These are phyloP conservation scores for Rhea pennata DNA, from an alignment of 2,113 vertebrate species.

Conservation along the genomic window DNA sequence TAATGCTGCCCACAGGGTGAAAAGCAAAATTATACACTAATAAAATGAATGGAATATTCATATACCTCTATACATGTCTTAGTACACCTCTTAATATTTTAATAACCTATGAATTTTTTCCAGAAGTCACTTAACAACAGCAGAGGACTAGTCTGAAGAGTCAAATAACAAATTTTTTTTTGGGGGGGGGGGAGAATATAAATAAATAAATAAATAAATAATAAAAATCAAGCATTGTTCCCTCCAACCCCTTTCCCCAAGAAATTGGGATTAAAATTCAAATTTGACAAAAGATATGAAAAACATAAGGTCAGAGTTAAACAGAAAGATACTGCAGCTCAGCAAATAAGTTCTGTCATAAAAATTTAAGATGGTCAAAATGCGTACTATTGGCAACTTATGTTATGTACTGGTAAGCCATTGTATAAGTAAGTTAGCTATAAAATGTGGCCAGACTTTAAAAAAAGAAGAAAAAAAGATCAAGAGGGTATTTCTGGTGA, in stretches of 20 bases:
- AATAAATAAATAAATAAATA: too few species aligned
- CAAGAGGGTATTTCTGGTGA: neutral
- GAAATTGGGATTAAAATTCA: neutral
- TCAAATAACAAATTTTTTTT: neutral
- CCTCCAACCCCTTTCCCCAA: neutral
- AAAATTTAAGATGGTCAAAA: neutral
- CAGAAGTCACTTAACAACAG: neutral
- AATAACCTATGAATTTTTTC: neutral
- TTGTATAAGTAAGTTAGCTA: neutral
- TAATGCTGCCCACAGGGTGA: neutral
- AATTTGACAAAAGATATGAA: neutral
- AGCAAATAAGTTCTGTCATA: neutral
- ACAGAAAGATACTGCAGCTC: neutral
- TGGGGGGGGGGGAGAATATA: neutral
- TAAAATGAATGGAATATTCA: slow-evolving; percentile 14
- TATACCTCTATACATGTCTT: neutral
- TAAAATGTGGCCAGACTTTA: neutral
- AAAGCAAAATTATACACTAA: neutral
- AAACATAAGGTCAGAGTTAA: neutral
- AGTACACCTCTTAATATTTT: neutral
- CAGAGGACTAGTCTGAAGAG: neutral
- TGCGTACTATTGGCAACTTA: neutral
- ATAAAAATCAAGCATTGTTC: too few species aligned
- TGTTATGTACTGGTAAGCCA: neutral
- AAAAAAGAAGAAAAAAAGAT: neutral